These are phyloP conservation scores for Lasius fuliginosus DNA, from an alignment of 2,888 invertebrate species.

Conservation along the genomic window DNA sequence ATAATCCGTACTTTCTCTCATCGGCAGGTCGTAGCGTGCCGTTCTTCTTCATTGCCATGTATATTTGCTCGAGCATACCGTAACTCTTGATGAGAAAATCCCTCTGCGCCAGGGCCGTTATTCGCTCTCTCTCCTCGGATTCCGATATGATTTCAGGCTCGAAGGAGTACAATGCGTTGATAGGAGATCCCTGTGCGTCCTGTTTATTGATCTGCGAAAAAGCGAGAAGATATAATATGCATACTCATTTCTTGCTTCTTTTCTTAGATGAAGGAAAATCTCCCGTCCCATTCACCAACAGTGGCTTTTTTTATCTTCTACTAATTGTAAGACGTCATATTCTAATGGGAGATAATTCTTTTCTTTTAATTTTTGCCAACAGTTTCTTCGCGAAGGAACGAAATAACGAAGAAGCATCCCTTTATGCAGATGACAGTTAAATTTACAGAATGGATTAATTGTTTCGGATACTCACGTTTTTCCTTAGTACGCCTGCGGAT, in stretches of 20 bases:
- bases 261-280: neutral
- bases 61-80: constrained; percentile 90
- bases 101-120: constrained; percentile 89
- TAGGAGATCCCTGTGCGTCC: constrained; percentile 19
- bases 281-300: neutral
- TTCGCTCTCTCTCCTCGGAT: constrained; percentile 91
- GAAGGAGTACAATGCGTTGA: constrained; percentile 87
- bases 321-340: neutral
- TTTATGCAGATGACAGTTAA: neutral
- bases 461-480: constrained; percentile 47
- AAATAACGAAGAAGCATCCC: neutral
- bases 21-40: constrained; percentile 90
- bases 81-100: constrained; percentile 91
- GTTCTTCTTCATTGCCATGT: constrained; percentile 90
- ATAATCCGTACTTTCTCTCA: constrained; percentile 88
- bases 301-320: neutral
- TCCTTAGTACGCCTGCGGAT: constrained; percentile 44
- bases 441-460: neutral
- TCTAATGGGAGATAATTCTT: constrained; percentile 13
- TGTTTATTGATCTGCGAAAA: constrained; percentile 64
- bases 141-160: constrained; percentile 90
- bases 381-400: neutral
- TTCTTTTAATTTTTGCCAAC: constrained; percentile 9
- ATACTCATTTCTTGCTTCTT: neutral
- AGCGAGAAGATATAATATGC: neutral